Evolutionary conservation across 2,888 invertebrate species (phyloP), one percentile per base, ranked within the genome.

Genomic region (Drosophila paranaensis): DNA sequence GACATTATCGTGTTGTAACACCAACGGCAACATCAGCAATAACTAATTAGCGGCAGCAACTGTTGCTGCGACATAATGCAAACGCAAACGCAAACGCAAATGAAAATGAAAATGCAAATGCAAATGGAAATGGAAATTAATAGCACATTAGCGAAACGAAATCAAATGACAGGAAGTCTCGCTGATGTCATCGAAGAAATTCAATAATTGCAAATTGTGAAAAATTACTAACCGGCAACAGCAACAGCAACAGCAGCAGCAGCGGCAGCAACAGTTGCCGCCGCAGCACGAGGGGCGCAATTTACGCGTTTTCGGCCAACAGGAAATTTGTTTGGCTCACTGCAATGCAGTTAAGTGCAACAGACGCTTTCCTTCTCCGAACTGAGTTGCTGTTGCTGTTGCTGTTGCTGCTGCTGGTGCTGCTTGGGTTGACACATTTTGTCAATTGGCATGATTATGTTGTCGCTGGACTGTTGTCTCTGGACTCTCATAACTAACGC

Each of bases 361-460:
- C 68, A 55, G 66, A 60, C 35, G 61, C 67, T 79, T 72, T 82
- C 71, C 67, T 60, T 71, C 51, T 62, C 27, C 14, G 54, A 54
- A 39, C 25, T 46, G 43, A 45, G 58, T 25, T 45, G 33, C 16
- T 61, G 14, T 0, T 46, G 45, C 51, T 63, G 45, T 46, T 63
- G 56, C 33, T n/a, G 58, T 25, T 45, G 33, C 16, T 61, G 14
- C 0, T 46, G 45, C 51, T 63, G 45, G 43, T 63, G 56, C 33
- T 57, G 48, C 11, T 67, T 58, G 67, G 57, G 64, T 79, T 79
- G 77, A 78, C 77, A 79, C 68, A 78, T 78, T 79, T 78, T 74
- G 87, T 81, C 82, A 87, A 83, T 87, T 82, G 84, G 72, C 78
- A 64, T 83, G 81, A 82, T 87, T 83, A 83, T 87, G 84, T 81